These are phyloP conservation scores for Amphimedon queenslandica DNA, from an alignment of 37 sponge, comb jelly and placozoan genomes.

Conservation along the genomic window DNA sequence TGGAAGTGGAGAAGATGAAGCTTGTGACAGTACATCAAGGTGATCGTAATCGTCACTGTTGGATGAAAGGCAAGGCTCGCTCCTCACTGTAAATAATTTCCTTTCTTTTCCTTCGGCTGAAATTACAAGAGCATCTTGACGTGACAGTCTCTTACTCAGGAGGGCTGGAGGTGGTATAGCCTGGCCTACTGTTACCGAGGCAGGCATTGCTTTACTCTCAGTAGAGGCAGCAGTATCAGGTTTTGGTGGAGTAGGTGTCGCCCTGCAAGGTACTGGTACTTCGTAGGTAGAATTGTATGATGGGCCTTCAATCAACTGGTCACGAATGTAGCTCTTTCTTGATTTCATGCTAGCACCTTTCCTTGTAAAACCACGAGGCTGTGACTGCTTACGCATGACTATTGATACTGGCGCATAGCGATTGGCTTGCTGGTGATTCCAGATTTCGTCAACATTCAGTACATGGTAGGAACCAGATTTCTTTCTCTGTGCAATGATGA, in stretches of 20 bases:
- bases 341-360: not conserved
- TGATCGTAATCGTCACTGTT: not conserved
- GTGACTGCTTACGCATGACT: not conserved
- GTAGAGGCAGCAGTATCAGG: no score
- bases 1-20: no score
- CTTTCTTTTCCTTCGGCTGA: not conserved
- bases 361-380: not conserved
- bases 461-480: conserved; percentile 3
- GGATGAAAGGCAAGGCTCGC: conserved; percentile 2
- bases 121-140: not conserved
- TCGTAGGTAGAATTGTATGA: not conserved
- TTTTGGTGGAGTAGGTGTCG: not conserved
- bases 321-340: not conserved
- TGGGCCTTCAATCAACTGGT: not conserved
- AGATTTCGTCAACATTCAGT: conserved; percentile 13
- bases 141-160: not conserved
- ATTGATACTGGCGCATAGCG: conserved; percentile 40
- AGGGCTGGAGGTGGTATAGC: not conserved
- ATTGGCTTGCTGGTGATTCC: conserved; percentile 25
- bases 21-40: not conserved
- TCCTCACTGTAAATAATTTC: not conserved
- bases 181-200: no score
- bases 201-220: no score
- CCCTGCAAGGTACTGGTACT: not conserved
- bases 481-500: not conserved